Conservation (phyloP, 2,888 invertebrate species). For the Melipona bicolor region DNA sequence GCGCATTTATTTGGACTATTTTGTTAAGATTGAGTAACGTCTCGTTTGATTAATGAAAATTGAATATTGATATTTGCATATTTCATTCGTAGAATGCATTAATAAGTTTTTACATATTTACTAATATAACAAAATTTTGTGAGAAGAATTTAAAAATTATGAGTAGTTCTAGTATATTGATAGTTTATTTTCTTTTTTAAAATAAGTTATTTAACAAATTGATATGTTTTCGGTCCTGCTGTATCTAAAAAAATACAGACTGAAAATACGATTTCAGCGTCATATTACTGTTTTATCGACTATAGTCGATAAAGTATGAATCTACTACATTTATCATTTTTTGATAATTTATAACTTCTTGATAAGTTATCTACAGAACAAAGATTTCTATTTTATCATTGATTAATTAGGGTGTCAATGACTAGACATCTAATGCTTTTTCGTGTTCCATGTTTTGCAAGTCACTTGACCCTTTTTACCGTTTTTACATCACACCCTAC, state of each 20-base stretch:
- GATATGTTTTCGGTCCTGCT: neutral
- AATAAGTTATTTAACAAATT: neutral
- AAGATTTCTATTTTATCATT: no score
- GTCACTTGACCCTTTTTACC: no score
- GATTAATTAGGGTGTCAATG: no score
- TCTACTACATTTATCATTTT: neutral
- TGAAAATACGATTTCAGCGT: neutral
- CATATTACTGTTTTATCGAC: neutral
- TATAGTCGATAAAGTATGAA: slow-evolving; percentile 12
- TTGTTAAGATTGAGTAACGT: neutral
- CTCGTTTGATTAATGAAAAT: neutral
- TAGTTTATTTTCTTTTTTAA: neutral
- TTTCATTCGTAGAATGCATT: neutral
- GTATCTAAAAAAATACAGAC: neutral
- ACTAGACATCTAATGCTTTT: no score
- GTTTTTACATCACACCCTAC: no score
- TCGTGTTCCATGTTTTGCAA: no score
- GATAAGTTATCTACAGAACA: neutral
- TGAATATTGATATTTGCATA: neutral
- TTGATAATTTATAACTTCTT: neutral
- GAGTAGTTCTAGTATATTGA: neutral
- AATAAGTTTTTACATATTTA: neutral
- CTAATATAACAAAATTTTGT: neutral
- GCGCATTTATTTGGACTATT: neutral
- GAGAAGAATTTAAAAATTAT: neutral